Evolutionary conservation across 2,888 invertebrate species (phyloP), one percentile per base, ranked within the genome.

Genomic region (Trichopoda pennipes): DNA sequence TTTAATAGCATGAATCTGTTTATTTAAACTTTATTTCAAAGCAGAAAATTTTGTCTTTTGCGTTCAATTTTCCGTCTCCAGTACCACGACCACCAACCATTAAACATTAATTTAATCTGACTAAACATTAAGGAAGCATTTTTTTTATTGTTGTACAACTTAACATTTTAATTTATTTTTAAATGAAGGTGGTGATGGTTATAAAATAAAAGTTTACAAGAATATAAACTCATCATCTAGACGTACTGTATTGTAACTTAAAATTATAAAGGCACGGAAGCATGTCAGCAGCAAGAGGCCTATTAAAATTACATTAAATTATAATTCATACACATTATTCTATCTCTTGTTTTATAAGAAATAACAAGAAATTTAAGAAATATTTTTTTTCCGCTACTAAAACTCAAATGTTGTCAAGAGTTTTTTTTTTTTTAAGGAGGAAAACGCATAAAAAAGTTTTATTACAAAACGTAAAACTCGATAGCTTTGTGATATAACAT

Each of bases 251-350:
- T 1, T 10, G 14, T 17, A 32, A 42, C 16, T n/a, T 17, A 17
- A 51, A 32, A 49, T 23, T 47, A 23, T 69, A 53, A 2, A 28
- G 51, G 14, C 21, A 53, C n/a, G 21, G 3, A 19, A 56, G 23
- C 53, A 44, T 60, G 28, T 51, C 19, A 32, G 21, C 51, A 21
- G n/a, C 51, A n/a, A 42, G 70, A 32, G 61, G 49, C 32, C 56
- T 53, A 73, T 77, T 81, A 73, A 81, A 78, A 74, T 21, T 58
- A 58, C 63, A 77, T 73, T 74, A 77, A 63, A 58, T 35, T 79
- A 69, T 35, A 68, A 77, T 77, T 72, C 23, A 53, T 66, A 55
- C 38, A 69, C 56, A 56, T 55, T 28, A 28, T 28, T 28, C 19
- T 61, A 14, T 28, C 17, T 1, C 55, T 49, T 55, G 21, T 69